Base-by-base conservation (phyloP, 2,888 invertebrate genomes). In the Drosophila paracracens region DNA sequence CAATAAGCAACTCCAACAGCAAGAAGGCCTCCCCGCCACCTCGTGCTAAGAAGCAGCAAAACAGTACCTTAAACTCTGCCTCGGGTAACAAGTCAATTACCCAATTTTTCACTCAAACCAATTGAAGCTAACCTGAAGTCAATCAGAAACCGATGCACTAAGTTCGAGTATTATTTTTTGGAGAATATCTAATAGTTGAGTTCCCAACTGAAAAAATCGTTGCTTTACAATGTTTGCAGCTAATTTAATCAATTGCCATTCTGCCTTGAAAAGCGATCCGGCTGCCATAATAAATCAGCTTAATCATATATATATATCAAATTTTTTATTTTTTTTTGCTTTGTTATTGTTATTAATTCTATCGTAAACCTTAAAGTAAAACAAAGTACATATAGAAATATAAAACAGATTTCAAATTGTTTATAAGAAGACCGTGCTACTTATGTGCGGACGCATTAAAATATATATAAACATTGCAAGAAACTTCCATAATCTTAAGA, bases 31-130 rank as follows among this genome's bases (percentile, higher is more conserved):
- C 68, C 5, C 79, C 82, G 0, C 70, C 83, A n/a, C 48, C 62
- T 2, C 33, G 52, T 40, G 8, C 50, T 4, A 88, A 74, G 36
- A 82, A 67, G 35, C 57, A 70, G 29, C 59, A 77, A 0, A 83
- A 82, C 52, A 63, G 56, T 46, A 81, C 79, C 33, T 59, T 84
- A 4, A 61, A 60, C 16, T 31, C 74, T 3, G 57, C 73, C 7
- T 33, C 67, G 11, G 83, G 74, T 27, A 83, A 62, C 48, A 89
- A 91, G 59, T 68, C 91, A 0, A 91, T 92, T 57, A 83, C 88
- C 11, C 81, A 89, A 63, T 92, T 89, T 60, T 92, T 91, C 66
- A 81, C 83, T 1, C 89, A 88, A 79, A 67, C 71, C 4, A 82
- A 88, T 76, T 86, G 18, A 67, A 13, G 36, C 25, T 21, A 46